Conservation (phyloP, 2,797 vertebrate genomes). For the Rhynchotus rufescens region DNA sequence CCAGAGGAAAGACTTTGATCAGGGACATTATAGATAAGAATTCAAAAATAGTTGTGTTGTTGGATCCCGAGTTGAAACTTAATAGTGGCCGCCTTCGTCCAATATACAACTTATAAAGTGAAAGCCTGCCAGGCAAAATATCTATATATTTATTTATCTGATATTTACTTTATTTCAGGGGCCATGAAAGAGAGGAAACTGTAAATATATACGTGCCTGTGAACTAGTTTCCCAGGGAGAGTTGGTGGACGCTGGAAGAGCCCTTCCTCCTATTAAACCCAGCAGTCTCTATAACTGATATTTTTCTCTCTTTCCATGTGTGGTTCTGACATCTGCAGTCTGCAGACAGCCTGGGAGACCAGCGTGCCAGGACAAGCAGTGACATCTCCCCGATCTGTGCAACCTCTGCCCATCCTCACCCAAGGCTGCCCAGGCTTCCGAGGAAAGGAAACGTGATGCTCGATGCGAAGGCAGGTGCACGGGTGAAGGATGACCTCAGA, state of each 20-base stretch:
- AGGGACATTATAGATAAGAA: background rate
- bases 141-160: background rate
- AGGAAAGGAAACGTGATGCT: background rate
- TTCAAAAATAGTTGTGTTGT: background rate
- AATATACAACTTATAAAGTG: background rate
- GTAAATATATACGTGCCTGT: background rate
- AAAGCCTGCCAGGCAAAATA: background rate
- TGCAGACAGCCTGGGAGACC: background rate
- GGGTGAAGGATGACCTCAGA: background rate
- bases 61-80: conserved; percentile 14
- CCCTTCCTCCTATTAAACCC: background rate
- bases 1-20: background rate
- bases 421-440: background rate
- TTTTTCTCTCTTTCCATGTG: background rate
- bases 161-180: conserved; percentile 3
- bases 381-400: background rate
- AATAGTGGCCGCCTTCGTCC: background rate
- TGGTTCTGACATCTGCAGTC: background rate
- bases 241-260: background rate
- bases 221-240: background rate
- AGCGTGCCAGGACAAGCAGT: fast-evolving
- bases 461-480: background rate
- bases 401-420: background rate
- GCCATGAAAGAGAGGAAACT: background rate
- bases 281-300: background rate